phyloP scores from a whole-genome alignment of 64 coral and sea anemone genomes.

The Stichodactyla helianthus region DNA sequence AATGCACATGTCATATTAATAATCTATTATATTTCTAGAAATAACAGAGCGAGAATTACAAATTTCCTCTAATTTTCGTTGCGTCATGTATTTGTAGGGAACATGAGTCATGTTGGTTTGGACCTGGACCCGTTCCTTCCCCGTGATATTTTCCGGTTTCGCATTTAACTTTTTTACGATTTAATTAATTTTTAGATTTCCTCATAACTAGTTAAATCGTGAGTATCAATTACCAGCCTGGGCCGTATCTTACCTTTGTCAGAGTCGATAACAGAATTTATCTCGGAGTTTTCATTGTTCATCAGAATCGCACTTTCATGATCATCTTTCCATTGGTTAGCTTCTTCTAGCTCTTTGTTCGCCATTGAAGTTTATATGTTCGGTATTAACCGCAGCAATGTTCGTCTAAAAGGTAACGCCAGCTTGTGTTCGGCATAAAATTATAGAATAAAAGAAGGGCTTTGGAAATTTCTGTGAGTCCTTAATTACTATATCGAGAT shows the following conservation, averaged over 20 bases:
- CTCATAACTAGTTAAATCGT: background rate
- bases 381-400: background rate
- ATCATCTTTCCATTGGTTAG: background rate
- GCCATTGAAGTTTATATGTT: background rate
- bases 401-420: background rate
- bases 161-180: background rate
- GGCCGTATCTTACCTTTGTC: background rate
- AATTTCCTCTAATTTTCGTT: too few species aligned
- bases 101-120: too few species aligned
- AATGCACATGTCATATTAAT: background rate
- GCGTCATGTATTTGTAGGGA: too few species aligned
- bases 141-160: background rate
- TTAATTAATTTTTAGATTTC: background rate
- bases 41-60: too few species aligned
- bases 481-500: background rate
- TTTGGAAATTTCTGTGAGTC: background rate
- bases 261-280: background rate
- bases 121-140: background rate
- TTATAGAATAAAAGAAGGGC: background rate
- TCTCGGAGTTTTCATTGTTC: background rate
- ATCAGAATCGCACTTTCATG: background rate
- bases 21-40: background rate
- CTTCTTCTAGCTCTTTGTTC: background rate
- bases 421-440: background rate
- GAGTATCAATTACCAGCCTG: background rate